A percentile compares a stretch with the other conserved stretches of the same genome.
Evolutionary conservation across 2,797 vertebrate species (phyloP).

Genomic region (Nannoperca australis): DNA sequence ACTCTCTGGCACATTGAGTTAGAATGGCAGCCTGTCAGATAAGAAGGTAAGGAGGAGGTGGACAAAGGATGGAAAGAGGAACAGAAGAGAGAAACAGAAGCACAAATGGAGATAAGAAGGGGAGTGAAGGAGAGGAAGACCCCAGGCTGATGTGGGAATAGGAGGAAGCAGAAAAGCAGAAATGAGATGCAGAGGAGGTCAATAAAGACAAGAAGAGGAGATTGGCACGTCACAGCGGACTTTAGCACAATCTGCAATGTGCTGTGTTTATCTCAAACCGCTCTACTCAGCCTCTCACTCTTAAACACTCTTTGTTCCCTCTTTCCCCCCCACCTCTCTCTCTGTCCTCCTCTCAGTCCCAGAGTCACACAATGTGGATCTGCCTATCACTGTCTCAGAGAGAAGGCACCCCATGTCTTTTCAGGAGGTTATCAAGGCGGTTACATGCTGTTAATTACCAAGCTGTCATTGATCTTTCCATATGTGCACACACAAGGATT

Average conservation of each 20-base stretch:
- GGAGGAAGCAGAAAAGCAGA: conserved; percentile 13
- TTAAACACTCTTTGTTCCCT: conserved; percentile 35
- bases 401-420: conserved; percentile 21
- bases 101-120: conserved; percentile 40
- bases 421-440: conserved; percentile 54
- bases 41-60: conserved; percentile 42
- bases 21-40: conserved; percentile 66
- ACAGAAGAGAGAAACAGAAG: conserved; percentile 34
- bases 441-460: conserved; percentile 60
- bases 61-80: conserved; percentile 44
- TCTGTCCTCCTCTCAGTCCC: conserved; percentile 13
- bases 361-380: conserved; percentile 29
- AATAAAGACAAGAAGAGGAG: conserved; percentile 11
- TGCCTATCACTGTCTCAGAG: conserved; percentile 42
- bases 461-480: conserved; percentile 59
- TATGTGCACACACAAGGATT: conserved; percentile 22
- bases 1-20: conserved; percentile 34
- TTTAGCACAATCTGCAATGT: conserved; percentile 22
- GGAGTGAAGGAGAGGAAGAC: conserved; percentile 27
- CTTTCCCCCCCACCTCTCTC: not conserved
- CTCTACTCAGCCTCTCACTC: conserved; percentile 11
- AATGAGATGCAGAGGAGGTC: conserved; percentile 32
- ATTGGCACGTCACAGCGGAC: not conserved
- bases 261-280: conserved; percentile 34
- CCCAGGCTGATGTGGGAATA: conserved; percentile 24